phyloP scores from a whole-genome alignment of 2,888 invertebrate species.

The Argynnis bischoffii region DNA sequence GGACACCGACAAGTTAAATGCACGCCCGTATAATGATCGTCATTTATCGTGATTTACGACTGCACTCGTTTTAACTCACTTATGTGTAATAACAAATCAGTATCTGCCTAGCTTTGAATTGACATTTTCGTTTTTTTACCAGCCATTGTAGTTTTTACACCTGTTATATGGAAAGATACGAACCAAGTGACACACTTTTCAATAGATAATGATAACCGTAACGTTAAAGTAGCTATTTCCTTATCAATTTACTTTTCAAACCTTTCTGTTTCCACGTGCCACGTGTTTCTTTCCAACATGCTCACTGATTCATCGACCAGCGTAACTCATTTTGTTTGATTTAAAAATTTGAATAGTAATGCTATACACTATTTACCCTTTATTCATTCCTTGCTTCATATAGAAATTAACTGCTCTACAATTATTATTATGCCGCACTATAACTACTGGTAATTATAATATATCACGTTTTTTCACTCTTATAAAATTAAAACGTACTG shows the following conservation, averaged over 20 bases:
- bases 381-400: background rate
- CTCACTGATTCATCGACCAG: conserved; percentile 23
- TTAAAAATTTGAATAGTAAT: background rate
- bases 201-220: conserved; percentile 53
- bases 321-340: background rate
- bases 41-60: conserved; percentile 17
- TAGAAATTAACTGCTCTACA: background rate
- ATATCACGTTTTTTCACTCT: background rate
- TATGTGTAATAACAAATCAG: background rate
- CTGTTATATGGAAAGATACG: conserved; percentile 50
- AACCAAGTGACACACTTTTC: conserved; percentile 65
- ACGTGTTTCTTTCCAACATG: conserved; percentile 18
- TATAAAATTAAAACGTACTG: background rate
- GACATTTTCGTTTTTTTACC: background rate
- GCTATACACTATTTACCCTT: background rate
- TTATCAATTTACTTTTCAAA: conserved; percentile 35
- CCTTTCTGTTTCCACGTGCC: conserved; percentile 29
- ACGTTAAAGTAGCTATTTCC: conserved; percentile 39
- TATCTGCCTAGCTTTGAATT: background rate
- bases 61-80: conserved; percentile 1
- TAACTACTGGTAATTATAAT: conserved; percentile 1
- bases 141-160: conserved; percentile 43
- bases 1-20: conserved; percentile 17
- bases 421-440: background rate
- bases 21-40: conserved; percentile 7